Evolutionary conservation across 2,888 invertebrate species (phyloP).

Genomic region (Parthenolecanium corni): DNA sequence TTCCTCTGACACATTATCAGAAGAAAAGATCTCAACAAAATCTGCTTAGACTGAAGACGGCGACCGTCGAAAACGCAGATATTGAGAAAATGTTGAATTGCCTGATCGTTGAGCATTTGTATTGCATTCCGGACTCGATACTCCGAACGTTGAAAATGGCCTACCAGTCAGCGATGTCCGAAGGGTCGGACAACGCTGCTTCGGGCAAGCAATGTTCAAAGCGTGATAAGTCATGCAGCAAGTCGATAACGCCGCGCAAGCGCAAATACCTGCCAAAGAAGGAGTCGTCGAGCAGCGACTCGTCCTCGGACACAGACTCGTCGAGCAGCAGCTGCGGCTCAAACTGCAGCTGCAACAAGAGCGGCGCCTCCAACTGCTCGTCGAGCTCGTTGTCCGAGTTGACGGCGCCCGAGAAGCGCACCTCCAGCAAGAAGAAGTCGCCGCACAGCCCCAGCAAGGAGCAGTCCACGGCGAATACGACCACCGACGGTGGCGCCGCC

Average conservation of each 20-base stretch:
- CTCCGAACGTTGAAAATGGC: constrained; percentile 10
- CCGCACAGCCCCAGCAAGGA: constrained; percentile 43
- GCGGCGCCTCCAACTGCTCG: constrained; percentile 54
- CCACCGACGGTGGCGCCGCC: constrained; percentile 30
- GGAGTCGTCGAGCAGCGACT: constrained; percentile 58
- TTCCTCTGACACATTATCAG: too few relatives aligned
- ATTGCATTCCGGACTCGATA: constrained; percentile 17
- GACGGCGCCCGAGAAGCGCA: constrained; percentile 47
- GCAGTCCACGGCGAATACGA: constrained; percentile 31
- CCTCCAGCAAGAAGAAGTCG: constrained; percentile 40
- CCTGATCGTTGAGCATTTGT: constrained; percentile 16
- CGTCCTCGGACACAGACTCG: constrained; percentile 63
- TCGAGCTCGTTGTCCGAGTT: constrained; percentile 46
- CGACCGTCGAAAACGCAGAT: too few relatives aligned
- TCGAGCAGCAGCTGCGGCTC: constrained; percentile 69
- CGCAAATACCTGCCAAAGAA: constrained; percentile 2
- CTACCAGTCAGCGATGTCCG: background rate
- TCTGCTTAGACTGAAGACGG: too few relatives aligned
- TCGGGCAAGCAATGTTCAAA: constrained; percentile 1
- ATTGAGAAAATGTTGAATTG: constrained; percentile 1
- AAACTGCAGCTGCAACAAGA: constrained; percentile 66
- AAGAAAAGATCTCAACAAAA: too few relatives aligned
- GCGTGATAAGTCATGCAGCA: constrained; percentile 7
- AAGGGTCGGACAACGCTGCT: background rate
- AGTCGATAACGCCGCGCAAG: constrained; percentile 17